A percentile compares a stretch with the other conserved stretches of the same genome.
phyloP scores from a whole-genome alignment of 1,140 invertebrate genomes.

The Drosophila paulistorum region DNA sequence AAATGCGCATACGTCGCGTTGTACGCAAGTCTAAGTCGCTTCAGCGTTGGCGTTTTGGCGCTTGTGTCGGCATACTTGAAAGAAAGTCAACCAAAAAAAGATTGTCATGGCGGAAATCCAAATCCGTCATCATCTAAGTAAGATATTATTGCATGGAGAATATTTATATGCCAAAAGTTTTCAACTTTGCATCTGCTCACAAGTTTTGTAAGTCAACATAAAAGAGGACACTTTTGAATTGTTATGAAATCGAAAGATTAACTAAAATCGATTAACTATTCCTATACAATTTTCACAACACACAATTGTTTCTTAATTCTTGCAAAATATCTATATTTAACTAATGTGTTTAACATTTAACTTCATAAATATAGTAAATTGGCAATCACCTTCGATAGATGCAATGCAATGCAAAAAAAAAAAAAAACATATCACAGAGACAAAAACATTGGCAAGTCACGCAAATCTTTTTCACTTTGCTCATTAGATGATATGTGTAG shows the following conservation, averaged over 20 bases:
- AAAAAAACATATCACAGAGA: constrained; percentile 4
- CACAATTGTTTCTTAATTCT: not conserved
- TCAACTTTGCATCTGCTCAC: not conserved
- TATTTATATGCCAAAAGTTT: constrained; percentile 34
- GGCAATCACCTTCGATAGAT: constrained; percentile 21
- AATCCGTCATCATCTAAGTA: constrained; percentile 54
- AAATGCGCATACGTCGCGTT: constrained; percentile 79
- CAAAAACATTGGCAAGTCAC: constrained; percentile 55
- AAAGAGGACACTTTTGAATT: not conserved
- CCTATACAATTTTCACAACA: too few species aligned
- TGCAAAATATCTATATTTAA: not conserved
- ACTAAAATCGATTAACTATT: too few species aligned
- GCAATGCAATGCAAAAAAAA: constrained; percentile 38
- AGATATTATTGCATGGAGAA: constrained; percentile 18
- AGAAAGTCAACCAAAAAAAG: constrained; percentile 53
- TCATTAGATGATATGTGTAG: constrained; percentile 60
- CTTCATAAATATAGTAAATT: constrained; percentile 34
- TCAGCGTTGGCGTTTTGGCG: constrained; percentile 38
- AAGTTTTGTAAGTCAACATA: not conserved
- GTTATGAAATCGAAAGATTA: not conserved
- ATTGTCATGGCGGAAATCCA: constrained; percentile 72
- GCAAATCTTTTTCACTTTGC: constrained; percentile 60
- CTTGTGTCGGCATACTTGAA: constrained; percentile 29
- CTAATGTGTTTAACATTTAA: constrained; percentile 25
- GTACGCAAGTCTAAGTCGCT: constrained; percentile 34